A percentile compares a stretch with the other conserved stretches of the same genome.
These are phyloP conservation scores for Erebia aethiops DNA, from an alignment of 2,888 invertebrate species.

Conservation along the genomic window DNA sequence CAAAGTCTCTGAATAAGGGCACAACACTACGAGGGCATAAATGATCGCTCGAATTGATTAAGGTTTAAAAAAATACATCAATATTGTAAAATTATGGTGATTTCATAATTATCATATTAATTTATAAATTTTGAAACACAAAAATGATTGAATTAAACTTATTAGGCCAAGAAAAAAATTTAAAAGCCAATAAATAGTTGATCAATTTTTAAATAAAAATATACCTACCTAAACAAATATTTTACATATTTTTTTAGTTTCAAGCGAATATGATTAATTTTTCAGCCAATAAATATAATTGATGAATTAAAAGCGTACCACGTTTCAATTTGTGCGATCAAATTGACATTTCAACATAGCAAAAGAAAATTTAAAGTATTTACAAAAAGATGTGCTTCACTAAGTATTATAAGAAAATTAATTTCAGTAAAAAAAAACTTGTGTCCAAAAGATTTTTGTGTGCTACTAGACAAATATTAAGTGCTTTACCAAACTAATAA, in stretches of 20 bases:
- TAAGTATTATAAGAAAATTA: background rate
- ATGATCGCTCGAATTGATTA: constrained; percentile 26
- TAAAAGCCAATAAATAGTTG: background rate
- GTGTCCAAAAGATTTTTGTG: background rate
- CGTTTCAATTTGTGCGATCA: constrained; percentile 54
- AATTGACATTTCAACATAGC: constrained; percentile 5
- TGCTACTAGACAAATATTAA: background rate
- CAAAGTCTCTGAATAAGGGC: constrained; percentile 15
- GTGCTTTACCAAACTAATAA: background rate
- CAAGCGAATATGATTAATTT: constrained; percentile 7
- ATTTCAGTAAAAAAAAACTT: background rate
- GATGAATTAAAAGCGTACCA: constrained; percentile 17
- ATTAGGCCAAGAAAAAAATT: constrained; percentile 3
- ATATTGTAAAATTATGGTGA: background rate
- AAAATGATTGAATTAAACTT: background rate
- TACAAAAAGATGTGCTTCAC: constrained; percentile 1
- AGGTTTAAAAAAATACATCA: background rate
- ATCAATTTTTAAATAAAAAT: background rate
- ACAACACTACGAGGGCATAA: constrained; percentile 8
- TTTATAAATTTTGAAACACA: background rate
- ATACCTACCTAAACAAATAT: background rate
- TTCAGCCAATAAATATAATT: constrained; percentile 19
- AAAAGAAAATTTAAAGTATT: constrained; percentile 7
- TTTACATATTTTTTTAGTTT: background rate
- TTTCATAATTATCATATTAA: background rate